Evolutionary conservation across 2,113 vertebrate species (phyloP).

Genomic region (Anoura caudifer): DNA sequence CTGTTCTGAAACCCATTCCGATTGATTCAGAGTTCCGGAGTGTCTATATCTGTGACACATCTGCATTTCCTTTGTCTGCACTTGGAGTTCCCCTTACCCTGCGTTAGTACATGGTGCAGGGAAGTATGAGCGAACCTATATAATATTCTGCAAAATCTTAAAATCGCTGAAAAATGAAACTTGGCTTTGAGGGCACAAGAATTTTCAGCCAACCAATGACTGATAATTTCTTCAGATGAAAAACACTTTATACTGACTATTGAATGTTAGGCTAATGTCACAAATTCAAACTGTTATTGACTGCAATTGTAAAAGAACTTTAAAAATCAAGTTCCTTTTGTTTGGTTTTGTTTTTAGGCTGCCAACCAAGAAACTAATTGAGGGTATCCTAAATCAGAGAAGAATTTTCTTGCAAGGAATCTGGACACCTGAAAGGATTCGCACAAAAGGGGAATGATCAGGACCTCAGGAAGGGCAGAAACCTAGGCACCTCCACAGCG

Average conservation of each 20-base stretch:
- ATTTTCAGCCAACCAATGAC: constrained; percentile 42
- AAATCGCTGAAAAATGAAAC: not conserved
- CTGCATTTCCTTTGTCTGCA: not conserved
- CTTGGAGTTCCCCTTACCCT: not conserved
- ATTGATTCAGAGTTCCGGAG: constrained; percentile 41
- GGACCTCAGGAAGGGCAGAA: not conserved
- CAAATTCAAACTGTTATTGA: not conserved
- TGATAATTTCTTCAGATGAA: constrained; percentile 59
- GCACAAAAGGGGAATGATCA: rapidly evolving
- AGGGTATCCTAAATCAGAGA: not conserved
- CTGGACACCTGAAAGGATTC: not conserved
- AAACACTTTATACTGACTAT: constrained; percentile 39
- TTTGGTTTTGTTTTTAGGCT: not conserved
- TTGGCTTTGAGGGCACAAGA: not conserved
- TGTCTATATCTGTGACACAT: not conserved
- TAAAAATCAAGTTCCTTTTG: not conserved
- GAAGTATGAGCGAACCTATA: not conserved
- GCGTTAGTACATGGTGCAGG: not conserved
- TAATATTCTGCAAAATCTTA: constrained; percentile 9
- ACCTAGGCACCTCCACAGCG: not conserved
- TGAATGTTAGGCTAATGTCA: not conserved
- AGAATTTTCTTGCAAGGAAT: not conserved
- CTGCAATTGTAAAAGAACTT: not conserved
- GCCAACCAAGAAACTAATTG: not conserved
- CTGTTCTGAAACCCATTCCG: constrained; percentile 46